Percentiles rank a stretch among this genome's conserved stretches.
Conservation (phyloP, 2,888 invertebrate species). For the Pantelozetes paolii region DNA sequence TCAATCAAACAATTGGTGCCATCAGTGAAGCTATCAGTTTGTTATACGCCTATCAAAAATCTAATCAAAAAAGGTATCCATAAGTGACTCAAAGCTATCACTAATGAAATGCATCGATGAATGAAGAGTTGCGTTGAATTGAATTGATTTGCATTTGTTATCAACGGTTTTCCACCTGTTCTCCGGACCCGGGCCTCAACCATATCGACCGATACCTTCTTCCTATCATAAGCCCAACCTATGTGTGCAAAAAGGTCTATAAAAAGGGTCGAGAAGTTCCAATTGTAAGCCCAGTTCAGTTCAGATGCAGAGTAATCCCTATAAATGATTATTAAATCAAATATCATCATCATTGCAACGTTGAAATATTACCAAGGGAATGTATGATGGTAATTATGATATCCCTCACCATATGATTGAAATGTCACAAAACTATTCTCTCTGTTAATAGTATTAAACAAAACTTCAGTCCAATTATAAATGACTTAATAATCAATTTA, state of each 20-base stretch:
- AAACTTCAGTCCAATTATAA: not conserved
- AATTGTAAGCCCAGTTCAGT: slow-evolving; percentile 52
- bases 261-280: slow-evolving; percentile 52
- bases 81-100: slow-evolving; percentile 19
- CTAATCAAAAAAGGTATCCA: slow-evolving; percentile 29
- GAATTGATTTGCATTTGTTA: not conserved
- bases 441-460: slow-evolving; percentile 8
- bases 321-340: not conserved
- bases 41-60: not conserved
- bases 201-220: slow-evolving; percentile 50
- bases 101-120: slow-evolving; percentile 3
- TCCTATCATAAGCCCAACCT: slow-evolving; percentile 53
- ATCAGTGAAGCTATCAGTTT: too few species aligned
- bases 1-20: too few species aligned
- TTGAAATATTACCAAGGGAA: slow-evolving; percentile 26
- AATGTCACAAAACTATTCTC: slow-evolving; percentile 33
- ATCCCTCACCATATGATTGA: slow-evolving; percentile 29
- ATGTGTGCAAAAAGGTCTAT: slow-evolving; percentile 53
- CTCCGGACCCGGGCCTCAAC: slow-evolving; percentile 50
- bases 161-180: slow-evolving; percentile 57
- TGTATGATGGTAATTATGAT: slow-evolving; percentile 29
- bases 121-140: not conserved
- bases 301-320: slow-evolving; percentile 54
- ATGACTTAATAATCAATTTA: too few species aligned
- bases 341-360: not conserved